phyloP scores from a whole-genome alignment of 2,113 vertebrate species.

The Anoplopoma fimbria region DNA sequence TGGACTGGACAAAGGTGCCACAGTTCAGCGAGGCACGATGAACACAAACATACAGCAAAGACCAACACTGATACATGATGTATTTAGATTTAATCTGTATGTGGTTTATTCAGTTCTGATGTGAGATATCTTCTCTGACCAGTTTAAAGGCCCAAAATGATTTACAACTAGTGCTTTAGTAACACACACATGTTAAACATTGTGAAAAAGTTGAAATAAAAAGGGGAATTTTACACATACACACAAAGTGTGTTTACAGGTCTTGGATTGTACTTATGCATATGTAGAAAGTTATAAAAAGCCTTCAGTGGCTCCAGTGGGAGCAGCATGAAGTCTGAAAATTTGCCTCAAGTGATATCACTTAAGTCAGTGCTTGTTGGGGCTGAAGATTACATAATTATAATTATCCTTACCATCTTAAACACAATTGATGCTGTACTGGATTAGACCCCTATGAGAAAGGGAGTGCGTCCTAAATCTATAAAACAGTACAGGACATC shows the following conservation, averaged over 20 bases:
- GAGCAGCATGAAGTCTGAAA: too few relatives aligned
- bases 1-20: slow-evolving; percentile 50
- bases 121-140: background rate
- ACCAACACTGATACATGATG: slow-evolving; percentile 15
- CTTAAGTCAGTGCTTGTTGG: background rate
- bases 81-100: background rate
- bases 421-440: background rate
- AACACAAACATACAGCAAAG: slow-evolving; percentile 11
- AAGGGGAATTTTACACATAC: too few relatives aligned
- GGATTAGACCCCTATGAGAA: background rate
- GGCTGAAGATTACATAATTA: background rate
- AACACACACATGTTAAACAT: background rate
- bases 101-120: background rate
- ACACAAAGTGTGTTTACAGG: background rate
- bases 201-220: background rate
- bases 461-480: too few relatives aligned
- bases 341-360: too few relatives aligned
- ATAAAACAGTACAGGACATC: too few relatives aligned
- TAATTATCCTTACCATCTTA: background rate
- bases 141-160: background rate
- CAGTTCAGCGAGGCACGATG: slow-evolving; percentile 39
- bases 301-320: background rate
- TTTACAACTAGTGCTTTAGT: background rate
- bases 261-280: background rate
- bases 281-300: background rate